Evolutionary conservation across 2,797 vertebrate species (phyloP).

Genomic region (Platyrinchus mystaceus): DNA sequence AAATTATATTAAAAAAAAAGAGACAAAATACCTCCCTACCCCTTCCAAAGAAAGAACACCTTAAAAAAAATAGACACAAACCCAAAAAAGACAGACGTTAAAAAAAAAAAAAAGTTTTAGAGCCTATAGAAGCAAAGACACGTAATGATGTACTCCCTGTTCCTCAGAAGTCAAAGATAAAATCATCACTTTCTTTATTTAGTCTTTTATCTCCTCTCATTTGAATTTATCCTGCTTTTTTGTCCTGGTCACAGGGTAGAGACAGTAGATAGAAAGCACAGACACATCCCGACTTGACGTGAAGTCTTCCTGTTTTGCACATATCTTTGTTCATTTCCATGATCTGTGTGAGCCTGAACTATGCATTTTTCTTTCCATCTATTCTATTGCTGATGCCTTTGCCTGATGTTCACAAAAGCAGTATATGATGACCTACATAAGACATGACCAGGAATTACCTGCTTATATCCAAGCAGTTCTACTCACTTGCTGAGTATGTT

Average conservation of each 20-base stretch:
- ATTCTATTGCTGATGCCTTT: neutral
- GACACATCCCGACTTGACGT: neutral
- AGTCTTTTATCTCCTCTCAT: neutral
- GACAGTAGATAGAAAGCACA: neutral
- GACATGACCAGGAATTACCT: neutral
- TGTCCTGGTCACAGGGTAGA: neutral
- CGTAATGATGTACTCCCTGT: neutral
- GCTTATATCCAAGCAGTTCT: neutral
- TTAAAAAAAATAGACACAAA: neutral
- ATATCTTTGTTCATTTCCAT: neutral
- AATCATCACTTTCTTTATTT: neutral
- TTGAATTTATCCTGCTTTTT: neutral
- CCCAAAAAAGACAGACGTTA: fast-evolving
- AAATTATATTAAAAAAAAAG: neutral
- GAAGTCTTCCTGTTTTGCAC: neutral
- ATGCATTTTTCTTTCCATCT: neutral
- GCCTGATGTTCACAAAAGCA: fast-evolving
- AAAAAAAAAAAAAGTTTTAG: neutral
- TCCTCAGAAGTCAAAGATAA: neutral
- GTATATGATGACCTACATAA: neutral
- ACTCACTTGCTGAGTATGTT: neutral
- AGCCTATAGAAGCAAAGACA: neutral
- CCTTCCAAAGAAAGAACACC: fast-evolving
- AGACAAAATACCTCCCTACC: neutral
- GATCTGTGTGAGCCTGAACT: neutral